These are phyloP conservation scores for Canis aureus DNA, from an alignment of 2,113 vertebrate genomes.

Conservation along the genomic window DNA sequence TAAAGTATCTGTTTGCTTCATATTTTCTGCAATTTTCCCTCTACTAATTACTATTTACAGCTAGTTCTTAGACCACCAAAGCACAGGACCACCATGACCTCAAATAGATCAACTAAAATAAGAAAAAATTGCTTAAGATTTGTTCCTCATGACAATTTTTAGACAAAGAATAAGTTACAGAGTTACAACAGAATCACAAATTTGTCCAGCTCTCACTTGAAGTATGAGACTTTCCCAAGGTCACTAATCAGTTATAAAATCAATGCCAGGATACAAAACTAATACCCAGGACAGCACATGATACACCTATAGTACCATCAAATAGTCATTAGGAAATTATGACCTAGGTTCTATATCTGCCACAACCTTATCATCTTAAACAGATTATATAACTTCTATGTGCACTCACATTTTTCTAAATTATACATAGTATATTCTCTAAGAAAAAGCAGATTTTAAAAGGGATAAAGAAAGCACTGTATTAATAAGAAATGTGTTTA, in stretches of 20 bases:
- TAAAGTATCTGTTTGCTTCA: constrained; percentile 62
- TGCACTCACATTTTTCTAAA: neutral
- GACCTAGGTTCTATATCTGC: neutral
- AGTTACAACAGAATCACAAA: constrained; percentile 23
- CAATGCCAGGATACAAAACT: constrained; percentile 7
- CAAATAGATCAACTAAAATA: constrained; percentile 73
- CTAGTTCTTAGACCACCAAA: constrained; percentile 79
- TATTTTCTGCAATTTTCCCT: constrained; percentile 60
- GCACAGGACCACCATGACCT: constrained; percentile 73
- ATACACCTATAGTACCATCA: neutral
- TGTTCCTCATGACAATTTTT: constrained; percentile 77
- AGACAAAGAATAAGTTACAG: constrained; percentile 48
- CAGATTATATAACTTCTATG: neutral
- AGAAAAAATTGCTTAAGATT: constrained; percentile 78
- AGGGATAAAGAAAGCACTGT: neutral
- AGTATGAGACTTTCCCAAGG: constrained; percentile 26
- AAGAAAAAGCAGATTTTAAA: constrained; percentile 39
- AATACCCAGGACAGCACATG: neutral
- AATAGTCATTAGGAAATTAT: neutral
- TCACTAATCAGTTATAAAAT: constrained; percentile 48
- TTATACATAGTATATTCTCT: neutral
- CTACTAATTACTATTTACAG: constrained; percentile 74
- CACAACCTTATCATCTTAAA: neutral
- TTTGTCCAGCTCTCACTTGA: constrained; percentile 41
- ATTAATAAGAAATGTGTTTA: constrained; percentile 21